These are phyloP conservation scores for Tubiluchus corallicola DNA, from an alignment of 2,888 invertebrate species.

Conservation along the genomic window DNA sequence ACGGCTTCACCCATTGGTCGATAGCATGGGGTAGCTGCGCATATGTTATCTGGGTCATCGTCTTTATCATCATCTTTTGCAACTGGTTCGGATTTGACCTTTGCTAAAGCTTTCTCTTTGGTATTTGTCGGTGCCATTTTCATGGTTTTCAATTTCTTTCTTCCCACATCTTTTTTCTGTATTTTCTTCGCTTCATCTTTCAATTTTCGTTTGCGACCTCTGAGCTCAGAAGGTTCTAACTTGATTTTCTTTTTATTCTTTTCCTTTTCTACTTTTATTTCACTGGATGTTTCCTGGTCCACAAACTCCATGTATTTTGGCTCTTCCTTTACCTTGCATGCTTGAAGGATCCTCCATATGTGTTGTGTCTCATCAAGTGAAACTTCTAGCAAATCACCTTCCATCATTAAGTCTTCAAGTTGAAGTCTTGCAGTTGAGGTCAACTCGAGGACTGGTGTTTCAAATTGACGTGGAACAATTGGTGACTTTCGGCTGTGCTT, in stretches of 20 bases:
- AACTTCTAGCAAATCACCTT: slow-evolving; percentile 72
- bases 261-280: too few relatives aligned
- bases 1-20: background rate
- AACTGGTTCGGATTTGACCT: too few relatives aligned
- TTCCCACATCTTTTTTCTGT: too few relatives aligned
- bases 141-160: too few relatives aligned
- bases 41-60: slow-evolving; percentile 1
- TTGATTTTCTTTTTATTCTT: too few relatives aligned
- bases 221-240: too few relatives aligned
- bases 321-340: slow-evolving; percentile 34
- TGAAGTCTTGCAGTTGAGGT: background rate
- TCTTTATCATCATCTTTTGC: too few relatives aligned
- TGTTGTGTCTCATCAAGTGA: slow-evolving; percentile 64
- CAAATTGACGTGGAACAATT: background rate
- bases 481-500: background rate
- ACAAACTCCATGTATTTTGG: background rate
- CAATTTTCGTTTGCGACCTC: too few relatives aligned
- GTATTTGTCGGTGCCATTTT: too few relatives aligned
- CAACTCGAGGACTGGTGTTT: background rate
- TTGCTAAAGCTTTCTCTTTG: too few relatives aligned
- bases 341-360: slow-evolving; percentile 52
- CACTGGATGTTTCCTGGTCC: too few relatives aligned
- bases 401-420: slow-evolving; percentile 67
- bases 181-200: too few relatives aligned
- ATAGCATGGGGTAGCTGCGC: background rate